Conservation (phyloP, 2,113 vertebrate genomes). For the Chaetodon trifascialis region DNA sequence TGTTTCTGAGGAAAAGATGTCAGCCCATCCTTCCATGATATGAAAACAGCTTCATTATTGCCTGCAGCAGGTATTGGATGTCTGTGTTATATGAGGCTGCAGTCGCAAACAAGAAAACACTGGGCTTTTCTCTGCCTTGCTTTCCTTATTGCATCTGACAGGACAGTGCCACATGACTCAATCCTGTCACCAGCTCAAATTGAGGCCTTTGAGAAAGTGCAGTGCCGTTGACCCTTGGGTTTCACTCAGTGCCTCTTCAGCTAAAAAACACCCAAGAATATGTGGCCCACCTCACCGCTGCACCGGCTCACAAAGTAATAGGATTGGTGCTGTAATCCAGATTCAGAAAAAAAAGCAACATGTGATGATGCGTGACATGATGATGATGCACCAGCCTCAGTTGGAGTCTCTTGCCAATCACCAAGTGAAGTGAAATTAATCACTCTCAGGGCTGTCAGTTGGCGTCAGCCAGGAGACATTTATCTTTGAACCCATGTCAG, state of each 20-base stretch:
- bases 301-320: not conserved
- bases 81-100: conserved; percentile 52
- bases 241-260: conserved; percentile 32
- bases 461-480: conserved; percentile 74
- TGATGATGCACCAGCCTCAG: conserved; percentile 32
- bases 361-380: conserved; percentile 15
- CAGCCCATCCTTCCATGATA: conserved; percentile 27
- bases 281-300: conserved; percentile 16
- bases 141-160: conserved; percentile 80
- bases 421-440: conserved; percentile 69
- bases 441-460: conserved; percentile 67
- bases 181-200: conserved; percentile 74
- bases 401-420: conserved; percentile 74
- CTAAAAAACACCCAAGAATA: conserved; percentile 42
- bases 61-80: conserved; percentile 54
- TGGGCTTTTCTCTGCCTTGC: conserved; percentile 58
- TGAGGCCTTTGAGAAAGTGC: conserved; percentile 65
- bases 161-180: conserved; percentile 81
- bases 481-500: conserved; percentile 80
- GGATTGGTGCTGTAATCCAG: conserved; percentile 40
- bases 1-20: conserved; percentile 26
- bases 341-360: conserved; percentile 27
- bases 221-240: conserved; percentile 63
- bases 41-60: conserved; percentile 63
- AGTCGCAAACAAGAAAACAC: conserved; percentile 45